These are phyloP conservation scores for Blera fallax DNA, from an alignment of 2,888 invertebrate species.

Conservation along the genomic window DNA sequence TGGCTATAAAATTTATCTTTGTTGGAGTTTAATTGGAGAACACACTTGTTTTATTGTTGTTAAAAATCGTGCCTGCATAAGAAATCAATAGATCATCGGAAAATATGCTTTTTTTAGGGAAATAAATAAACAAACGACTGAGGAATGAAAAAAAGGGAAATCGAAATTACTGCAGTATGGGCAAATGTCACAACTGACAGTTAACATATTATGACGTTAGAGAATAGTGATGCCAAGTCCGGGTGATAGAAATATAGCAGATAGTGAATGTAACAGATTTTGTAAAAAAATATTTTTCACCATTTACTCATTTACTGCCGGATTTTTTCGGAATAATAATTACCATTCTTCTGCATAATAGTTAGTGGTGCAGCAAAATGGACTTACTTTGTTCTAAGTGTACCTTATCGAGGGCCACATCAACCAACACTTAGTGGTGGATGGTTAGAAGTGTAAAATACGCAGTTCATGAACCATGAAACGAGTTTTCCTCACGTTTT, in stretches of 20 bases:
- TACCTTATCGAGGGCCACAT: too few relatives aligned
- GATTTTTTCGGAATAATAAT: too few relatives aligned
- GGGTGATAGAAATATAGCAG: neutral
- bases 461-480: too few relatives aligned
- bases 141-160: neutral
- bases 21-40: neutral
- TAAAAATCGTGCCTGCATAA: neutral
- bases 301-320: too few relatives aligned
- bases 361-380: too few relatives aligned
- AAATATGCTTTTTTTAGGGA: neutral
- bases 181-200: neutral
- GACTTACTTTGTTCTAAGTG: too few relatives aligned
- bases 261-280: too few relatives aligned
- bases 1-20: neutral
- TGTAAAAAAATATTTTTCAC: too few relatives aligned
- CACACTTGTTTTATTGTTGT: neutral
- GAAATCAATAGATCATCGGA: neutral
- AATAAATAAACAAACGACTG: slow-evolving; percentile 5
- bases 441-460: too few relatives aligned
- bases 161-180: neutral
- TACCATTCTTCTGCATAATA: too few relatives aligned
- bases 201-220: neutral
- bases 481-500: too few relatives aligned
- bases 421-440: too few relatives aligned
- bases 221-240: neutral